Evolutionary conservation across 2,797 vertebrate species (phyloP).

Genomic region (Streptopelia turtur): DNA sequence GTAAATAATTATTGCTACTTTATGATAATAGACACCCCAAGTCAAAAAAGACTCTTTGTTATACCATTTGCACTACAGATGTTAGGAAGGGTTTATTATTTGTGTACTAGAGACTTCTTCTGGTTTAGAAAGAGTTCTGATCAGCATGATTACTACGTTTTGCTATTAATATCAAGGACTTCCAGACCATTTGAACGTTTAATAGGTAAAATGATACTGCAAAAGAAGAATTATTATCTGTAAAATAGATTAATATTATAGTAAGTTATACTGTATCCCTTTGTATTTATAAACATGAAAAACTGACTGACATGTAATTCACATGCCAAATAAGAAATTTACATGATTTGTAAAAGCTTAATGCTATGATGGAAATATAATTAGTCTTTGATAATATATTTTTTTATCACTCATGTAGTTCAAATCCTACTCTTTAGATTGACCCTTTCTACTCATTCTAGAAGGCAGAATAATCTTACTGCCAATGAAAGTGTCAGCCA

Average conservation of each 20-base stretch:
- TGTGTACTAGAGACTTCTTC: not conserved
- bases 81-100: not conserved
- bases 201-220: not conserved
- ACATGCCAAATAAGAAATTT: not conserved
- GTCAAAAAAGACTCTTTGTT: not conserved
- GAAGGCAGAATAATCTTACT: slow-evolving; percentile 40
- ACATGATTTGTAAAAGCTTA: slow-evolving; percentile 43
- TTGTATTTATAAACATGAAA: not conserved
- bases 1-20: not conserved
- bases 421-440: slow-evolving; percentile 28
- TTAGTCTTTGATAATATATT: slow-evolving; percentile 19
- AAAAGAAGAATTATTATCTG: not conserved
- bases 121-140: not conserved
- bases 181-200: not conserved
- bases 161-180: not conserved
- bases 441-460: slow-evolving; percentile 23
- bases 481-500: not conserved
- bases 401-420: slow-evolving; percentile 32
- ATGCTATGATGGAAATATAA: slow-evolving; percentile 18
- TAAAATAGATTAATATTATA: not conserved
- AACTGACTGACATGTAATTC: not conserved
- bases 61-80: not conserved
- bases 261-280: not conserved
- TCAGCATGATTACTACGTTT: not conserved
- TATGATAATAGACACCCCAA: not conserved